Base-by-base conservation (phyloP, 2,888 invertebrate species). In the Euclidia mi region DNA sequence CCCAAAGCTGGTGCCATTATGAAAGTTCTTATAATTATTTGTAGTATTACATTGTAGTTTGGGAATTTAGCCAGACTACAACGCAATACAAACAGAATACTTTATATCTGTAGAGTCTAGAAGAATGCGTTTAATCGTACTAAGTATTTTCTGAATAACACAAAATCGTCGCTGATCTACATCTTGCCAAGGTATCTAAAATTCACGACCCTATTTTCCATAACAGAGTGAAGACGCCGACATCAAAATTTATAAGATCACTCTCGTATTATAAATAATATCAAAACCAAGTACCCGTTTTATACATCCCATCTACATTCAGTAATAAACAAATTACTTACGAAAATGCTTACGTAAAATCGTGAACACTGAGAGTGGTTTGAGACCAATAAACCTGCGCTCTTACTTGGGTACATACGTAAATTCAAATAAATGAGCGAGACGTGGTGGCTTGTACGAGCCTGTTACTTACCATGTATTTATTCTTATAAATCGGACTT, bases 401-500 rank as follows among this genome's bases (percentile, higher is more conserved):
- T 40, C 50, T 49, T 14, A 29, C 53, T 63, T 56, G 37, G 37
- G 44, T 75, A 73, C 68, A 71, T 65, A 65, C 69, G 74, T 74
- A 80, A 80, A 76, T 79, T 76, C 73, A 80, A 78, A 79, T 76
- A 70, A 74, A 76, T 64, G 74, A 71, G 71, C 35, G 11, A 49
- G 47, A 71, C 71, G 71, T 75, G 75, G 65, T 62, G 65, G 63
- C 67, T 65, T 67, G 70, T 64, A 52, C 58, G 65, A 56, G 56
- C 51, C 35, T 60, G 73, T 83, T 79, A 84, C 81, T 80, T 81
- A 76, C 79, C 76, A 74, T 71, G 77, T 84, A 85, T 84, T 85
- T 84, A 86, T 87, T 85, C 82, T 83, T 85, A 82, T 85, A 85
- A 85, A 88, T 85, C 80, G 78, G 81, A 82, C 78, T 85, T 87